These are phyloP conservation scores for Podabrus alpinus DNA, from an alignment of 2,888 invertebrate genomes.

Conservation along the genomic window DNA sequence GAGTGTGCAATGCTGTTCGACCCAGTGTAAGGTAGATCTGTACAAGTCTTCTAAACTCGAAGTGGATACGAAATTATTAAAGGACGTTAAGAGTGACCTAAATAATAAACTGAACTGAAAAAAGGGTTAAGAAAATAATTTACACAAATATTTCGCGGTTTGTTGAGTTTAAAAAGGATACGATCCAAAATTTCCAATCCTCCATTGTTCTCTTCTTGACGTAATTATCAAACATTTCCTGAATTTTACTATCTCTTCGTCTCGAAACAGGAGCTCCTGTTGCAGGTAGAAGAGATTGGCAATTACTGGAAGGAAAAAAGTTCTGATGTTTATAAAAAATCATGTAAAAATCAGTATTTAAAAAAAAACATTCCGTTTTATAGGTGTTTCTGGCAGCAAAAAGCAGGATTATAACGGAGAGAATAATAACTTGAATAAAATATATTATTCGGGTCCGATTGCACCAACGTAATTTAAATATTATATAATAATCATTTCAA, in stretches of 20 bases:
- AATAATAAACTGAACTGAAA: slow-evolving; percentile 88
- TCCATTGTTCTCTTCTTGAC: slow-evolving; percentile 82
- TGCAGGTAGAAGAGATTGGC: slow-evolving; percentile 92
- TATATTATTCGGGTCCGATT: no score
- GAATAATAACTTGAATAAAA: no score
- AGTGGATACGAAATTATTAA: slow-evolving; percentile 89
- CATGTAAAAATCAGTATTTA: background rate
- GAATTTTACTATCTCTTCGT: slow-evolving; percentile 86
- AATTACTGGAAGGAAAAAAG: slow-evolving; percentile 68
- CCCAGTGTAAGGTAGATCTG: slow-evolving; percentile 90
- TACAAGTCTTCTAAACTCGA: slow-evolving; percentile 90
- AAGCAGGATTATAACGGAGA: no score
- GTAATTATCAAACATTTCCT: slow-evolving; percentile 92
- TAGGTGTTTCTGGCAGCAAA: no score
- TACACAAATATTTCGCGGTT: background rate
- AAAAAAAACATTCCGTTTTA: no score
- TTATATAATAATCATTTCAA: no score
- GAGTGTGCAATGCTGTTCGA: slow-evolving; percentile 95
- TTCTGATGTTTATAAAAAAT: background rate
- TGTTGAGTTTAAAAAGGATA: slow-evolving; percentile 70
- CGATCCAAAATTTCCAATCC: slow-evolving; percentile 99
- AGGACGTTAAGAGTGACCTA: slow-evolving; percentile 86
- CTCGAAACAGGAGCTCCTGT: slow-evolving; percentile 93
- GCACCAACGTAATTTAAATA: no score
- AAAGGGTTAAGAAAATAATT: slow-evolving; percentile 55